Evolutionary conservation across 2,888 invertebrate genomes (phyloP).

Genomic region (Drosophila pseudotalamancana): DNA sequence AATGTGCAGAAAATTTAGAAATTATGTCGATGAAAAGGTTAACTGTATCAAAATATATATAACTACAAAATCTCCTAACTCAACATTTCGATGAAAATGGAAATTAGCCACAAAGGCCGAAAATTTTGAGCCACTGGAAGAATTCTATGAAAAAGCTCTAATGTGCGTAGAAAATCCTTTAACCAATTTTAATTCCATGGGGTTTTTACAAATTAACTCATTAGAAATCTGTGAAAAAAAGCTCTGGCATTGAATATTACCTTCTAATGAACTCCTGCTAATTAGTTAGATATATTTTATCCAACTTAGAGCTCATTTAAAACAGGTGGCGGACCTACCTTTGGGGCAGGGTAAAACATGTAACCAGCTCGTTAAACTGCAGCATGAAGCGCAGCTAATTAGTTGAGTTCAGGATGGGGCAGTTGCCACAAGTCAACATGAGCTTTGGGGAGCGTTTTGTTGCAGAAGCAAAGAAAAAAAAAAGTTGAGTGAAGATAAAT

Average conservation of each 20-base stretch:
- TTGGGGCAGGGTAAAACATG: background rate
- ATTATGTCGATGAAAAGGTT: too few species aligned
- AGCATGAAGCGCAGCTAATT: slow-evolving; percentile 24
- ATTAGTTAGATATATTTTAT: background rate
- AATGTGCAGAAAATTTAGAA: too few species aligned
- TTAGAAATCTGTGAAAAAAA: too few species aligned
- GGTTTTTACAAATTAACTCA: too few species aligned
- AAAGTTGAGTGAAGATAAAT: slow-evolving; percentile 67
- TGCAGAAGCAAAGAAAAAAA: slow-evolving; percentile 10
- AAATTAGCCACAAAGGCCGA: too few species aligned
- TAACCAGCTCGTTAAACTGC: slow-evolving; percentile 3
- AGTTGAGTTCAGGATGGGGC: background rate
- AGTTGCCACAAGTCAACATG: background rate
- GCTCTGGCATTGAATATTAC: background rate
- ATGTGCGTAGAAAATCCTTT: too few species aligned
- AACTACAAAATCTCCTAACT: too few species aligned
- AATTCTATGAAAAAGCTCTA: too few species aligned
- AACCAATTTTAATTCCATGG: background rate
- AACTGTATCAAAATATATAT: too few species aligned
- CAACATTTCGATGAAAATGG: too few species aligned
- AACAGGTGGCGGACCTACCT: background rate
- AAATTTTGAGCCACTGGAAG: too few species aligned
- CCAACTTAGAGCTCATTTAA: background rate
- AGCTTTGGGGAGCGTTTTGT: slow-evolving; percentile 41
- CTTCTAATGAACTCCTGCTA: background rate